Percentiles rank a stretch among this genome's conserved stretches.
Conservation (phyloP, 2,113 vertebrate genomes). For the Lampris megalopsis region DNA sequence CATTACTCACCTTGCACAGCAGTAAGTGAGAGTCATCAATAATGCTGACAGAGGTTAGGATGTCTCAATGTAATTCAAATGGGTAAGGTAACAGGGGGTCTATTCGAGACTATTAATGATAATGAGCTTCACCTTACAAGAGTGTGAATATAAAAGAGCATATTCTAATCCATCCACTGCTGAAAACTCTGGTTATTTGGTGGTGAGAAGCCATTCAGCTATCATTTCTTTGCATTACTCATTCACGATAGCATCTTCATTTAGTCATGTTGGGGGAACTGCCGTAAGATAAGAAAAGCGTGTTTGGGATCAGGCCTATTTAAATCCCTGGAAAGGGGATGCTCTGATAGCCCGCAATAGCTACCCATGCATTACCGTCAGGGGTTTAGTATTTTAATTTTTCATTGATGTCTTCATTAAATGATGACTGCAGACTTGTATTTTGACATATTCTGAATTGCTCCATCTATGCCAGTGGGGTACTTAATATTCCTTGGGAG, state of each 20-base stretch:
- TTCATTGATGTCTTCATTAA: too few species aligned
- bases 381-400: too few species aligned
- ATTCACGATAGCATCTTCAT: conserved; percentile 13
- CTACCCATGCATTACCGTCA: too few species aligned
- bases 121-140: conserved; percentile 47
- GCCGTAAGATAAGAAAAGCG: not conserved
- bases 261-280: conserved; percentile 17
- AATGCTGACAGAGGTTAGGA: conserved; percentile 45
- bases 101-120: conserved; percentile 45
- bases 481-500: too few species aligned
- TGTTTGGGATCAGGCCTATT: too few species aligned
- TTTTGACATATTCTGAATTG: too few species aligned
- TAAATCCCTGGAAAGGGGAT: too few species aligned
- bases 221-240: conserved; percentile 21
- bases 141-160: conserved; percentile 29
- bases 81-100: conserved; percentile 17
- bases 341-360: too few species aligned
- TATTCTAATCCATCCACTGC: conserved; percentile 2
- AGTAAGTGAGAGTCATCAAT: conserved; percentile 67
- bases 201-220: not conserved
- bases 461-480: too few species aligned
- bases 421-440: too few species aligned
- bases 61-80: conserved; percentile 43
- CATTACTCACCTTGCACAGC: conserved; percentile 70
- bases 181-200: not conserved